Conservation (phyloP, 2,888 invertebrate species). For the Amaurobius ferox region DNA sequence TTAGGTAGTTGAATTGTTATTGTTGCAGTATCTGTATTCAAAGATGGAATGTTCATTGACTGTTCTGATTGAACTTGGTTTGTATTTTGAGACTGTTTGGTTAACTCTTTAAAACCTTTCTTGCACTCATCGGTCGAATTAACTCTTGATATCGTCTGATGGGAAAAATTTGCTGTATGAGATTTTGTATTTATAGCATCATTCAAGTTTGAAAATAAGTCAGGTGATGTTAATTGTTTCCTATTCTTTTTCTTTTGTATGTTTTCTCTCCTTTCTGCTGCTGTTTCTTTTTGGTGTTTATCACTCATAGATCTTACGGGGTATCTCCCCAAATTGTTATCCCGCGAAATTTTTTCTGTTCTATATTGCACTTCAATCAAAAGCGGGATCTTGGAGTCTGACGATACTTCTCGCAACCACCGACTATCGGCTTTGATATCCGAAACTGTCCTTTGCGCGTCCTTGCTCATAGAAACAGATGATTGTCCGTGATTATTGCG, state of each 20-base stretch:
- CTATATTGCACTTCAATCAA: constrained; percentile 19
- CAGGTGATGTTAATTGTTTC: constrained; percentile 51
- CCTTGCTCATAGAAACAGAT: background rate
- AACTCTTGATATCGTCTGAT: background rate
- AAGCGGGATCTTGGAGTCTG: constrained; percentile 52
- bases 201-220: background rate
- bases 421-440: background rate
- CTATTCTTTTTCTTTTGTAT: constrained; percentile 33
- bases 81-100: background rate
- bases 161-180: background rate
- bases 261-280: constrained; percentile 27
- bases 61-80: background rate
- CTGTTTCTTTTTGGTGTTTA: constrained; percentile 33
- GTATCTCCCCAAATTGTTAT: background rate
- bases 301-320: constrained; percentile 50
- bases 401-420: constrained; percentile 41
- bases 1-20: constrained; percentile 61
- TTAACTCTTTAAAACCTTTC: background rate
- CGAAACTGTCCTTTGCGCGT: no score
- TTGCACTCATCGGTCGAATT: no score
- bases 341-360: background rate
- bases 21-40: constrained; percentile 14
- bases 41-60: background rate
- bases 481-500: background rate
- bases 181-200: background rate